Evolutionary conservation across 1,140 invertebrate species (phyloP).

Genomic region (Cylas formicarius): DNA sequence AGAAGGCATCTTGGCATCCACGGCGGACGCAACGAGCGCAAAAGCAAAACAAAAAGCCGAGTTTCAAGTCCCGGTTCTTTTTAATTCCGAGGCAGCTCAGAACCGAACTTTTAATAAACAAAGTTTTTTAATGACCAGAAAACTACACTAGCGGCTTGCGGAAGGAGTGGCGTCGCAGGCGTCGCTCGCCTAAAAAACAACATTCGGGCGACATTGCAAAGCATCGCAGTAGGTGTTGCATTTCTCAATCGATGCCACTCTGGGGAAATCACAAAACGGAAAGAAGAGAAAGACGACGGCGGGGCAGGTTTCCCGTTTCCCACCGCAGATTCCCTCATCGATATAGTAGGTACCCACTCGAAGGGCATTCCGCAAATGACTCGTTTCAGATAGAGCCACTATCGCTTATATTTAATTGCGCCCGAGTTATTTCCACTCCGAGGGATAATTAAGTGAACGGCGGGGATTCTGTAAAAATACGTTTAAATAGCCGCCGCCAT

Average conservation of each 20-base stretch:
- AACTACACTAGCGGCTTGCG: constrained; percentile 10
- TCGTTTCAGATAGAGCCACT: too few species aligned
- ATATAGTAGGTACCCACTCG: too few species aligned
- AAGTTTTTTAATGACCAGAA: constrained; percentile 28
- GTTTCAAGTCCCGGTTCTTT: not conserved
- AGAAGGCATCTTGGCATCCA: too few species aligned
- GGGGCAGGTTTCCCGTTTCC: not conserved
- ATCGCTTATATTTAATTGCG: too few species aligned
- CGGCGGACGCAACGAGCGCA: too few species aligned
- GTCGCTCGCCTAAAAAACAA: constrained; percentile 17
- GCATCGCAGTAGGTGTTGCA: constrained; percentile 33
- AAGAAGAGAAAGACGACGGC: too few species aligned
- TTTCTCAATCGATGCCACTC: constrained; percentile 37
- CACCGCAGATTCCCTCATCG: constrained; percentile 11
- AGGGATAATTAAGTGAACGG: constrained; percentile 5
- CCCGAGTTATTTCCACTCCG: constrained; percentile 7
- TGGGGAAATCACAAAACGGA: constrained; percentile 38
- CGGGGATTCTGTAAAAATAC: too few species aligned
- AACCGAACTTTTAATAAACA: constrained; percentile 23
- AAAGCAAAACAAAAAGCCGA: too few species aligned
- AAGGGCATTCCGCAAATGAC: too few species aligned
- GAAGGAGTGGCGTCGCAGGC: too few species aligned
- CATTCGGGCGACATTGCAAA: constrained; percentile 19
- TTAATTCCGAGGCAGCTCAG: constrained; percentile 14
- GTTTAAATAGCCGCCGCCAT: too few species aligned